phyloP scores from a whole-genome alignment of 1,140 invertebrate species.

The Helicoverpa zea region DNA sequence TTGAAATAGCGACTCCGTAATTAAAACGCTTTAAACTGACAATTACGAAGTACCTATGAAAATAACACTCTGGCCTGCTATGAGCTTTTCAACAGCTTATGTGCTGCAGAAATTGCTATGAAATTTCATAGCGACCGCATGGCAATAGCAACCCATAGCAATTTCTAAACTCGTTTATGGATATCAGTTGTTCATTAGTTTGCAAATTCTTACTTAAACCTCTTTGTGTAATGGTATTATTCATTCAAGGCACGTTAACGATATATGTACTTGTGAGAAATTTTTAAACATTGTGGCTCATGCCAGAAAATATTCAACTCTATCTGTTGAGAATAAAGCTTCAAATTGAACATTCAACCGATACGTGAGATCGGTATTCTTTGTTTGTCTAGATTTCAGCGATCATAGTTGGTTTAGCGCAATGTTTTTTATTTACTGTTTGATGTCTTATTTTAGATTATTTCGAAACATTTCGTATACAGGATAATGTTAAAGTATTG shows the following conservation, averaged over 20 bases:
- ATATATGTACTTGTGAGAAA: neutral
- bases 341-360: neutral
- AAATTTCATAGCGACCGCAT: conserved; percentile 40
- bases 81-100: conserved; percentile 32
- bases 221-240: conserved; percentile 27
- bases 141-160: conserved; percentile 22
- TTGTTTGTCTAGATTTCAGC: conserved; percentile 31
- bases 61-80: conserved; percentile 40
- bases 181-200: conserved; percentile 29
- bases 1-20: conserved; percentile 77
- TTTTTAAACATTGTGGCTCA: neutral
- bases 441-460: neutral
- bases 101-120: conserved; percentile 42
- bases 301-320: conserved; percentile 5
- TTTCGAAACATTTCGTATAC: neutral
- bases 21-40: conserved; percentile 82
- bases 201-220: conserved; percentile 4
- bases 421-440: conserved; percentile 28
- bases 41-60: conserved; percentile 73
- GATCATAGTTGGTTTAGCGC: conserved; percentile 1
- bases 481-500: neutral
- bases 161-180: neutral
- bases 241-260: conserved; percentile 21
- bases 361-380: conserved; percentile 16
- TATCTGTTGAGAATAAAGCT: neutral